Conservation (phyloP, 2,888 invertebrate species). For the Drosophila pseudotakahashii region DNA sequence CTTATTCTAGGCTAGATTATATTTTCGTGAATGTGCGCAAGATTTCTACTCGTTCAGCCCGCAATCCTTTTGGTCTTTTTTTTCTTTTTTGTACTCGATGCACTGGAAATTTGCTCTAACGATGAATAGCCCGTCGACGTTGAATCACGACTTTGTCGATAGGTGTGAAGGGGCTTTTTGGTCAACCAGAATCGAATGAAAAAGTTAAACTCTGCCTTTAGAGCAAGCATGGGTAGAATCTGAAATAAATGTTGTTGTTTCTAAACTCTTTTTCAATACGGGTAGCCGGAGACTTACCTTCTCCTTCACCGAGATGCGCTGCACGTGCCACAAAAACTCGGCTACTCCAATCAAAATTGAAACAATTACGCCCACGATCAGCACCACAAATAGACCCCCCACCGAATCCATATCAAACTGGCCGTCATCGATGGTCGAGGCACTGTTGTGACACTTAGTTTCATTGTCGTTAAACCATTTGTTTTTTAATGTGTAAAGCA, state of each 20-base stretch:
- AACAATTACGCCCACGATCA: slow-evolving; percentile 89
- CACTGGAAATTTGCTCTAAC: slow-evolving; percentile 47
- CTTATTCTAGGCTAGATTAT: slow-evolving; percentile 26
- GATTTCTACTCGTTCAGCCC: slow-evolving; percentile 35
- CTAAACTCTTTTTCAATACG: background rate
- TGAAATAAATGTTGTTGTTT: slow-evolving; percentile 18
- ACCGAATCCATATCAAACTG: slow-evolving; percentile 85
- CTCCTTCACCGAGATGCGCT: slow-evolving; percentile 90
- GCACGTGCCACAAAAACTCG: slow-evolving; percentile 94
- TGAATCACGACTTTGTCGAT: slow-evolving; percentile 62
- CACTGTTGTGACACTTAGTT: slow-evolving; percentile 70
- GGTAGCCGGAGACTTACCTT: slow-evolving; percentile 85
- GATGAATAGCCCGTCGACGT: slow-evolving; percentile 74
- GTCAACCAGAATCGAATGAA: slow-evolving; percentile 71
- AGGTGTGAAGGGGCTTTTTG: slow-evolving; percentile 69
- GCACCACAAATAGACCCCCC: slow-evolving; percentile 94
- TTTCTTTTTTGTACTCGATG: slow-evolving; percentile 54
- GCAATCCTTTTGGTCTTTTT: slow-evolving; percentile 59
- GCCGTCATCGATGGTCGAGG: slow-evolving; percentile 5
- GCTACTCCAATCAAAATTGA: slow-evolving; percentile 90
- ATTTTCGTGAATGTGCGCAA: slow-evolving; percentile 54
- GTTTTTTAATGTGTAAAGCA: slow-evolving; percentile 91
- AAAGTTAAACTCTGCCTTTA: slow-evolving; percentile 72
- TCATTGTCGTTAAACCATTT: slow-evolving; percentile 94
- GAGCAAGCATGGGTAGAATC: slow-evolving; percentile 64